These are phyloP conservation scores for Hippoglossus stenolepis DNA, from an alignment of 2,113 vertebrate genomes.

Conservation along the genomic window DNA sequence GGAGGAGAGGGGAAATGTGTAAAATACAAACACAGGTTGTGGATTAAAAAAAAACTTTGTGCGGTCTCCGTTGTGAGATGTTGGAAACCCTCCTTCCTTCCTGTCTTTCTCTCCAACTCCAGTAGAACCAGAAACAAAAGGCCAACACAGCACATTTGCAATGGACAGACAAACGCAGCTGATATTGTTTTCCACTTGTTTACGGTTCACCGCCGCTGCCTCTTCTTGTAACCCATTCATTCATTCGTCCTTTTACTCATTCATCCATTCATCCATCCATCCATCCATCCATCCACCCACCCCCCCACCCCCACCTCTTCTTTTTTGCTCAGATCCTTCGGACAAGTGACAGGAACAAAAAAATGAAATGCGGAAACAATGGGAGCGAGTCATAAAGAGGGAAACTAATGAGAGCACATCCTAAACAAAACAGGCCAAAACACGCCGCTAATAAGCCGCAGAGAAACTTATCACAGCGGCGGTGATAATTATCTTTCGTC, in stretches of 20 bases:
- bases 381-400: slow-evolving; percentile 68
- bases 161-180: slow-evolving; percentile 85
- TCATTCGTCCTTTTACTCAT: slow-evolving; percentile 65
- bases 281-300: neutral
- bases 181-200: slow-evolving; percentile 88
- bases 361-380: slow-evolving; percentile 77
- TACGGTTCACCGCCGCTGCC: slow-evolving; percentile 79
- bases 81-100: neutral
- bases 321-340: slow-evolving; percentile 54
- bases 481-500: neutral
- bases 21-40: neutral
- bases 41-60: slow-evolving; percentile 39
- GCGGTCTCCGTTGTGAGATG: neutral
- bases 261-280: slow-evolving; percentile 25
- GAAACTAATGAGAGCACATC: slow-evolving; percentile 61
- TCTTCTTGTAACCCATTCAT: slow-evolving; percentile 76
- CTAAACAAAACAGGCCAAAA: slow-evolving; percentile 55
- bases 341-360: slow-evolving; percentile 69
- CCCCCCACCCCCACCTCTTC: neutral
- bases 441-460: slow-evolving; percentile 50
- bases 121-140: slow-evolving; percentile 81
- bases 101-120: slow-evolving; percentile 58
- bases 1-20: neutral
- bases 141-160: slow-evolving; percentile 81
- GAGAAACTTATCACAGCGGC: slow-evolving; percentile 53